Conservation (phyloP, 1,140 invertebrate genomes). For the Calephelis nemesis region DNA sequence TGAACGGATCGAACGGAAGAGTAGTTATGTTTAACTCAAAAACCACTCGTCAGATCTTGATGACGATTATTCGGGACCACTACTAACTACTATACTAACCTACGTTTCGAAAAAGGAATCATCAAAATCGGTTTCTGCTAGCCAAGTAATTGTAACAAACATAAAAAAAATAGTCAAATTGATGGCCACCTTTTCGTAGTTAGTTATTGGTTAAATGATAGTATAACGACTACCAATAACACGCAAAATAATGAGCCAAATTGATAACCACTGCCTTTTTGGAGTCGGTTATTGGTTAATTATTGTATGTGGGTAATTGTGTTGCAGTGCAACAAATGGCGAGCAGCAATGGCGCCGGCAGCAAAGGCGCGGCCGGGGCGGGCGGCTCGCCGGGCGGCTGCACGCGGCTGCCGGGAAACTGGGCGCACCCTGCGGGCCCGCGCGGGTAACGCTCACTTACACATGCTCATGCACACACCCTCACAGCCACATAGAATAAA, state of each 20-base stretch:
- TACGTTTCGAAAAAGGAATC: no score
- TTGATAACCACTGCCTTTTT: not conserved
- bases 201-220: no score
- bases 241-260: no score
- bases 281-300: constrained; percentile 7
- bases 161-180: no score
- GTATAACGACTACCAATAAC: no score
- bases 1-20: no score
- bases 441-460: constrained; percentile 76
- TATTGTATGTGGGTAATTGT: constrained; percentile 28
- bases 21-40: no score
- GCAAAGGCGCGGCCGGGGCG: constrained; percentile 70
- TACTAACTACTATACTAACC: no score
- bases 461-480: not conserved
- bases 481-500: not conserved
- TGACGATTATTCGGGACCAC: no score
- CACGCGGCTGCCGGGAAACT: constrained; percentile 91
- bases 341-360: constrained; percentile 87
- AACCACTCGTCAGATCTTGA: no score
- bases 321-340: constrained; percentile 89
- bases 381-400: constrained; percentile 75
- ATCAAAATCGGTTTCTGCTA: constrained; percentile 29
- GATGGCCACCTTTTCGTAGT: not conserved
- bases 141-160: no score
- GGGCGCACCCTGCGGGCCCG: constrained; percentile 94